Base-by-base conservation (phyloP, 1,140 invertebrate species). In the Macrobrachium nipponense region DNA sequence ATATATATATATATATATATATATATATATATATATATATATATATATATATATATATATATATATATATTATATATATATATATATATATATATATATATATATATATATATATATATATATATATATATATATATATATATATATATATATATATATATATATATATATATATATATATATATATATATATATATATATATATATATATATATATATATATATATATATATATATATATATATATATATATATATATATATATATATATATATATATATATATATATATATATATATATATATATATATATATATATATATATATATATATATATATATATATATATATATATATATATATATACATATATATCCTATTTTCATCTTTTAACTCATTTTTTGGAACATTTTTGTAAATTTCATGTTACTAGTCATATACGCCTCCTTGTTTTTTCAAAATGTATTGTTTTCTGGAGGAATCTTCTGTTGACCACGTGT, bases 321-420 rank as follows among this genome's bases (percentile, higher is more conserved):
- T 77, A 62, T 77, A 77, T 77, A 62, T 77, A 77, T 77, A 62
- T 77, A 59, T 77, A 62, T 77, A 77, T 77, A 62, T 77, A 62
- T 77, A 62, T 77, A 77, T 62, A 77, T 77, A 62, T 77, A 62
- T 77, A 62, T 36, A 62, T 77, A 17, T 77, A 62, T 77, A 62
- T 77, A 62, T 77, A 77, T 76, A n/a, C 20, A 76, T 76, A 58
- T 61, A n/a, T 36, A 36, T 36, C 1, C 4, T 36, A 36, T 2
- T 4, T 36, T 36, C 4, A 36, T 36, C 27, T n/a, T n/a, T n/a
- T n/a, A n/a, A n/a, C n/a, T n/a, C n/a, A n/a, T n/a, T n/a, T n/a
- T n/a, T n/a, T n/a, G n/a, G n/a, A n/a, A n/a, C n/a, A n/a, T n/a
- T n/a, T n/a, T n/a, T n/a, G n/a, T n/a, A n/a, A n/a, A n/a, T n/a